phyloP scores from a whole-genome alignment of 2,888 invertebrate species.

The Eristalis intricaria region DNA sequence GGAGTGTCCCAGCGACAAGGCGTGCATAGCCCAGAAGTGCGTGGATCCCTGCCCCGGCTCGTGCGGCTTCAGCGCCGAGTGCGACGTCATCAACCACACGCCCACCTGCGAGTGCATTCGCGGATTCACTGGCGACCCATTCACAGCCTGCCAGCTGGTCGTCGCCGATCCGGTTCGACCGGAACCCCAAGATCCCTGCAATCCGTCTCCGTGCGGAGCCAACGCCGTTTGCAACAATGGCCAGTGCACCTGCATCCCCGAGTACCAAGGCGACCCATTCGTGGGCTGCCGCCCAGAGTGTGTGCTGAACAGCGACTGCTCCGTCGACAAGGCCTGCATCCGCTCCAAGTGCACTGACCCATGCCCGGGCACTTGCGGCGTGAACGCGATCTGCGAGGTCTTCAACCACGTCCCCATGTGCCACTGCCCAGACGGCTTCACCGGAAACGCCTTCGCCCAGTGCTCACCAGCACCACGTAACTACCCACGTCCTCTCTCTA shows the following conservation, averaged over 20 bases:
- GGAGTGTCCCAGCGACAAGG: conserved; percentile 86
- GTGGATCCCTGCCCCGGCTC: conserved; percentile 88
- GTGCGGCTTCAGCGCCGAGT: conserved; percentile 85
- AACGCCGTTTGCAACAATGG: conserved; percentile 87
- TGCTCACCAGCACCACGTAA: conserved; percentile 82
- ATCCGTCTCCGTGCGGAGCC: conserved; percentile 87
- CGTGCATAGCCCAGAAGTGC: conserved; percentile 88
- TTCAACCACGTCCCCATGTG: conserved; percentile 88
- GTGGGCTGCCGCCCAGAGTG: conserved; percentile 88
- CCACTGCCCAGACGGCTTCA: conserved; percentile 86
- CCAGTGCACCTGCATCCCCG: conserved; percentile 86
- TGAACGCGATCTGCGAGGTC: conserved; percentile 87
- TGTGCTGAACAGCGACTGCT: conserved; percentile 86
- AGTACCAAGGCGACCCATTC: conserved; percentile 85
- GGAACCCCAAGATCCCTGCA: conserved; percentile 85
- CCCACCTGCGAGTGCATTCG: conserved; percentile 86
- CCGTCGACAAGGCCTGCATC: conserved; percentile 85
- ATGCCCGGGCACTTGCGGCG: conserved; percentile 87
- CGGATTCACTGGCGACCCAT: conserved; percentile 86
- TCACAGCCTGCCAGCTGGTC: conserved; percentile 84
- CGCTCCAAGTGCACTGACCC: conserved; percentile 87
- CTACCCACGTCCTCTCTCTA: background rate
- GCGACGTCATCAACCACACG: conserved; percentile 86
- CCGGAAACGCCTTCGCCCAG: conserved; percentile 86
- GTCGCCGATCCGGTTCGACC: conserved; percentile 76